Base-by-base conservation (phyloP, 2,797 vertebrate genomes). In the Gadopsis bispinosus region DNA sequence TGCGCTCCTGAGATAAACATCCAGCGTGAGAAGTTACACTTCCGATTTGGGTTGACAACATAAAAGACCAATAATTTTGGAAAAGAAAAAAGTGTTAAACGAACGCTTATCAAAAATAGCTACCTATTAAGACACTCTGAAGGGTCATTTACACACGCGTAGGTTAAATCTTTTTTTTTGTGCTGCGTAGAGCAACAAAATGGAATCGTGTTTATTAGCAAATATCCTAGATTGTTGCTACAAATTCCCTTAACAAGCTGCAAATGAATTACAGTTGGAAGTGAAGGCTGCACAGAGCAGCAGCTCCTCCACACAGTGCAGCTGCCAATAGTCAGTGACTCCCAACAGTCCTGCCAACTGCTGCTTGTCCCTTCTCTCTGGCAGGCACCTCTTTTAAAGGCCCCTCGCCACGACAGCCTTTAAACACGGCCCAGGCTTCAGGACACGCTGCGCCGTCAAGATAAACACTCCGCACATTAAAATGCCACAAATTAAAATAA, bases 341-440 rank as follows among this genome's bases (percentile, higher is more conserved):
- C 84, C 80, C 80, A 73, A 45, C 77, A 69, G 80, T 88, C 78
- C 83, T 75, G 83, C 87, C 84, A 87, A 85, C 82, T 74, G 79
- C 82, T 69, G 81, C 75, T 73, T 8, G 68, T 69, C 80, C 77
- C 72, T 45, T 26, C 80, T 79, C 65, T 70, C 80, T 78, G 78
- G 84, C 88, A 88, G 65, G 65, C 75, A 2, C 10, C 33, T 69
- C 82, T 81, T 56, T 85, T 73, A 45, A 54, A 75, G 55, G 66
- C 65, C 79, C 67, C 64, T 75, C 65, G 35, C 76, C 62, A 56
- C 75, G 51, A 7, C 47, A 65, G 79, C 61, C 76, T 82, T 77
- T 81, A 69, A 69, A 73, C 64, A 45, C 16, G 1, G 51, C 13
- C 4, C 69, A 63, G 61, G 74, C 83, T 73, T 72, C 75, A 83